Conservation (phyloP, 1,140 invertebrate species). For the Drosophila auraria region DNA sequence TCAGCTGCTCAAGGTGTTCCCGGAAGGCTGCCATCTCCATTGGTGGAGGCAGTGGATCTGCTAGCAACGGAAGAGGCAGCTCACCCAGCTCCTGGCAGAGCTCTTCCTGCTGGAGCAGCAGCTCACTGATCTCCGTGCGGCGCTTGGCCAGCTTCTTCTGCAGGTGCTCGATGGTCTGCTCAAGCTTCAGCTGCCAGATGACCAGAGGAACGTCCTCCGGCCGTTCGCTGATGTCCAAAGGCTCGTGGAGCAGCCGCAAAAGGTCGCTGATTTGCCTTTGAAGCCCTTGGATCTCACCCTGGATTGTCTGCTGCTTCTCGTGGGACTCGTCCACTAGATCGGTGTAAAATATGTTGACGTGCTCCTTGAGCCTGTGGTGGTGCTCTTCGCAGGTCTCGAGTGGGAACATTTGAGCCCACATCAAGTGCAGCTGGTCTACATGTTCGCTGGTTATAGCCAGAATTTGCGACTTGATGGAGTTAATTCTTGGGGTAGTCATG, state of each 20-base stretch:
- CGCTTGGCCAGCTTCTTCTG: constrained; percentile 43
- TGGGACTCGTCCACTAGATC: constrained; percentile 58
- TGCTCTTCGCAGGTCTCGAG: constrained; percentile 50
- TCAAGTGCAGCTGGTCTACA: constrained; percentile 46
- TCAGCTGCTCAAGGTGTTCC: constrained; percentile 38
- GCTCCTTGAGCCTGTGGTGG: constrained; percentile 49
- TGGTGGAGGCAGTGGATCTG: constrained; percentile 54
- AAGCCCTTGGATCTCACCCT: constrained; percentile 36
- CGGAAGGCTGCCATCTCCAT: constrained; percentile 45
- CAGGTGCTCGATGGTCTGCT: constrained; percentile 58
- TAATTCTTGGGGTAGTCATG: neutral
- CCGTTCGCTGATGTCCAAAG: constrained; percentile 23
- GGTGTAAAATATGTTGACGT: constrained; percentile 50
- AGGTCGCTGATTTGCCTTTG: constrained; percentile 41
- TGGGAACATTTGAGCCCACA: constrained; percentile 70
- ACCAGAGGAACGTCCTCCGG: constrained; percentile 45
- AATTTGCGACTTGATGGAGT: constrained; percentile 40
- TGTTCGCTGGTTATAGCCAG: constrained; percentile 45
- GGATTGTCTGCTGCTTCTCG: constrained; percentile 48
- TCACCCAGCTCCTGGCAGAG: constrained; percentile 65
- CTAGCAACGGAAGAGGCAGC: constrained; percentile 44
- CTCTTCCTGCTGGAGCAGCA: constrained; percentile 61
- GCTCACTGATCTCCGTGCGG: constrained; percentile 49
- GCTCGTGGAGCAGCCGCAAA: constrained; percentile 31
- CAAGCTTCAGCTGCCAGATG: constrained; percentile 51